phyloP scores from a whole-genome alignment of 1,140 invertebrate genomes.

The Proales similis region DNA sequence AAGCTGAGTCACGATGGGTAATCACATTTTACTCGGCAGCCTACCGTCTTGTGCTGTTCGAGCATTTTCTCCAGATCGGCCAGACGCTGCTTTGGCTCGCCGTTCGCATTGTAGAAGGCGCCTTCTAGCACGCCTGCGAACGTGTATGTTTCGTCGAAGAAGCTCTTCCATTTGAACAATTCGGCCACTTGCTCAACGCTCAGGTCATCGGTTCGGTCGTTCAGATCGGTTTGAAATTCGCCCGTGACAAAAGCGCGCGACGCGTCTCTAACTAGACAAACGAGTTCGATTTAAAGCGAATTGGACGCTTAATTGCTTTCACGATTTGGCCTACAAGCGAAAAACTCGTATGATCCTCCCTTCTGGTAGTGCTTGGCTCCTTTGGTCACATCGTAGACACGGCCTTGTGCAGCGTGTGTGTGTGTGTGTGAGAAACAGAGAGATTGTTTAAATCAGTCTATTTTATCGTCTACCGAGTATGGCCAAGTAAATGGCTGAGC shows the following conservation, averaged over 20 bases:
- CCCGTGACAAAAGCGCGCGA: conserved; percentile 32
- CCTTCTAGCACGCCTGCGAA: conserved; percentile 14
- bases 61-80: conserved; percentile 20
- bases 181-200: neutral
- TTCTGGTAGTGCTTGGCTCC: conserved; percentile 30
- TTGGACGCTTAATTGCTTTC: neutral
- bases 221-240: conserved; percentile 31
- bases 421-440: no score
- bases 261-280: conserved; percentile 20
- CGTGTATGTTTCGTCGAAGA: conserved; percentile 32
- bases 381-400: conserved; percentile 26
- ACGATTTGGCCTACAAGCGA: neutral
- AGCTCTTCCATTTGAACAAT: conserved; percentile 35
- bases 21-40: no score
- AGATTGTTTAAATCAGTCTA: no score
- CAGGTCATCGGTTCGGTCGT: conserved; percentile 5
- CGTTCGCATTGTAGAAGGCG: conserved; percentile 11
- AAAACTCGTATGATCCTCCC: conserved; percentile 34
- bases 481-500: no score
- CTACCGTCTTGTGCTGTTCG: conserved; percentile 7
- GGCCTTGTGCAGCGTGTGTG: no score
- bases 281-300: neutral
- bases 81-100: conserved; percentile 12
- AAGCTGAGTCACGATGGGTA: no score
- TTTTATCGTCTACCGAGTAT: no score